These are phyloP conservation scores for Ascidia mentula DNA, from an alignment of 23 tunicate genomes.

Conservation along the genomic window DNA sequence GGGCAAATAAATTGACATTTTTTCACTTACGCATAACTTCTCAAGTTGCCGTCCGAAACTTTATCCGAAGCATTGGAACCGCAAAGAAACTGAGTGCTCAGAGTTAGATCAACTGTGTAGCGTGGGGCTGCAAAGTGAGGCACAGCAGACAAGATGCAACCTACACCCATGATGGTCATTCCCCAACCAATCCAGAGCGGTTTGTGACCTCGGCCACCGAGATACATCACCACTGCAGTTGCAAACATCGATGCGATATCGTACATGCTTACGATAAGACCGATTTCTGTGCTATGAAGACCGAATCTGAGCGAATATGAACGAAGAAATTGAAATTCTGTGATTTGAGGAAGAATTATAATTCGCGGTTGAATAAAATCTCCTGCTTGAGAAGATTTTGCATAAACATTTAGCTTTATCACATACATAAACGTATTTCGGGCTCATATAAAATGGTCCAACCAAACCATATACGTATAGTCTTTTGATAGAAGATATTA, in stretches of 20 bases:
- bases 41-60: neutral
- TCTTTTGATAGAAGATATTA: too few species aligned
- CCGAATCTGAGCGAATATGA: too few species aligned
- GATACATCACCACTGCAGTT: constrained; percentile 41
- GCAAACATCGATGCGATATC: constrained; percentile 46
- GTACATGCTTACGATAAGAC: constrained; percentile 48
- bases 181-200: constrained; percentile 78
- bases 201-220: constrained; percentile 70
- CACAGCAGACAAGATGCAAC: constrained; percentile 36
- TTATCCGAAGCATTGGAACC: neutral
- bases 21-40: constrained; percentile 7
- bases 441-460: too few species aligned
- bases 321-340: too few species aligned
- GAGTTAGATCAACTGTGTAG: neutral
- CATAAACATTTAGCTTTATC: too few species aligned
- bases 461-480: too few species aligned
- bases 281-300: constrained; percentile 51
- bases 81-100: neutral
- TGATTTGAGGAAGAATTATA: too few species aligned
- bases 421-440: too few species aligned
- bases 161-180: constrained; percentile 55
- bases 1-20: neutral
- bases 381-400: too few species aligned
- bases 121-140: constrained; percentile 49
- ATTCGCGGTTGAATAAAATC: too few species aligned